Conservation (phyloP, 2,113 vertebrate genomes). For the Glaucomys volans region DNA sequence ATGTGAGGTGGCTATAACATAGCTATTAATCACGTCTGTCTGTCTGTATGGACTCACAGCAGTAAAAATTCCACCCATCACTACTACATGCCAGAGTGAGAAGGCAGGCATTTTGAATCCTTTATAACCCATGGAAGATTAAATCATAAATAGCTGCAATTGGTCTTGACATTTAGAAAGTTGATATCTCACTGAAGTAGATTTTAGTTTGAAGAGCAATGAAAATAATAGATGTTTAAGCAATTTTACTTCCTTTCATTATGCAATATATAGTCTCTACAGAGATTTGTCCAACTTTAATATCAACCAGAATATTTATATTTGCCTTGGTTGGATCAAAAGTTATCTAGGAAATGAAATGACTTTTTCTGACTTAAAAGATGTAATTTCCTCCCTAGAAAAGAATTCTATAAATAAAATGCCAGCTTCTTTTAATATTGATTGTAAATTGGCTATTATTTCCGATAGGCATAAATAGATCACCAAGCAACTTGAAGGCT, state of each 20-base stretch:
- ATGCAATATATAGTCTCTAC: slow-evolving; percentile 14
- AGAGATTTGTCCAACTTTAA: slow-evolving; percentile 10
- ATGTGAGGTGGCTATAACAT: not conserved
- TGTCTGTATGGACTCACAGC: not conserved
- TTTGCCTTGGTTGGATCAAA: slow-evolving; percentile 4
- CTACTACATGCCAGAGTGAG: not conserved
- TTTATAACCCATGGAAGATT: not conserved
- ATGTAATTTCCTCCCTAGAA: not conserved
- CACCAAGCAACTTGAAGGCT: not conserved
- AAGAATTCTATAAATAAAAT: not conserved
- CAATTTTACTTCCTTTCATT: not conserved
- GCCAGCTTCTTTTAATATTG: not conserved
- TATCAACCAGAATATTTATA: not conserved
- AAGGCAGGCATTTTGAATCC: not conserved
- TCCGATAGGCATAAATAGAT: not conserved
- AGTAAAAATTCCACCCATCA: not conserved
- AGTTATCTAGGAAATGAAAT: not conserved
- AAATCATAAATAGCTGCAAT: slow-evolving; percentile 26
- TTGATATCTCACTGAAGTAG: slow-evolving; percentile 7
- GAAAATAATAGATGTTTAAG: slow-evolving; percentile 16
- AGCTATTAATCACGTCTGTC: not conserved
- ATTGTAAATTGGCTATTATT: not conserved
- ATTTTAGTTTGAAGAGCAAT: not conserved
- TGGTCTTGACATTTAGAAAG: slow-evolving; percentile 49
- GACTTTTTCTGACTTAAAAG: not conserved